Base-by-base conservation (phyloP, 2,113 vertebrate species). In the Varanus komodoensis region DNA sequence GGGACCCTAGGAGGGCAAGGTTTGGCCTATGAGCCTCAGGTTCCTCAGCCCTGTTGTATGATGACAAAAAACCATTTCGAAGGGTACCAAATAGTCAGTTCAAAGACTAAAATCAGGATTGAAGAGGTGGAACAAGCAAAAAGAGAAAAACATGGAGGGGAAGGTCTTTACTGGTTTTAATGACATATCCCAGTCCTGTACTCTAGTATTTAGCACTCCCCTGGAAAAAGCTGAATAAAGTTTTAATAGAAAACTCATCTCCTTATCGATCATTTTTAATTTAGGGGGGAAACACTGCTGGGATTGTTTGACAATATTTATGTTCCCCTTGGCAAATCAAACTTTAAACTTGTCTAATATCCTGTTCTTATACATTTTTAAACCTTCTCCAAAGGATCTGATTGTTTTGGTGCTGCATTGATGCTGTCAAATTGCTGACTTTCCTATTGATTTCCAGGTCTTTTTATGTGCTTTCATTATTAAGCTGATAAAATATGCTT, bases 261-360 rank as follows among this genome's bases (percentile, higher is more conserved):
- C 8, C 52, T 88, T 64, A 86, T 92, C 91, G 71, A 90, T 90
- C 25, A 75, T 90, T 94, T 94, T 90, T 83, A 92, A 93, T 94
- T 86, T 88, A 86, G 91, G 94, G 92, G 19, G n/a, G 38, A 82
- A 92, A 91, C 6, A 19, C 61, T 64, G 5, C 6, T 73, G 27
- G 89, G 64, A 84, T 92, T 79, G 15, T 87, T 94, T 91, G 88
- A 87, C 27, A 90, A 34, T 52, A 67, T 90, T 87, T 93, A 3
- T 91, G 94, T 95, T 94, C 81, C 84, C 68, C 71, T 93, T 92
- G 87, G 84, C 19, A 93, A 94, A 94, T 87, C 91, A 77, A 68
- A 64, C 67, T 90, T 92, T 73, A 67, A 91, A 91, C 50, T 88
- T 90, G 44, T 38, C 54, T 52, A 38, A 73, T 1, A 21, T 88